Percentiles rank a stretch among this genome's conserved stretches.
These are phyloP conservation scores for Lochmaea crataegi DNA, from an alignment of 2,888 invertebrate species.

Conservation along the genomic window DNA sequence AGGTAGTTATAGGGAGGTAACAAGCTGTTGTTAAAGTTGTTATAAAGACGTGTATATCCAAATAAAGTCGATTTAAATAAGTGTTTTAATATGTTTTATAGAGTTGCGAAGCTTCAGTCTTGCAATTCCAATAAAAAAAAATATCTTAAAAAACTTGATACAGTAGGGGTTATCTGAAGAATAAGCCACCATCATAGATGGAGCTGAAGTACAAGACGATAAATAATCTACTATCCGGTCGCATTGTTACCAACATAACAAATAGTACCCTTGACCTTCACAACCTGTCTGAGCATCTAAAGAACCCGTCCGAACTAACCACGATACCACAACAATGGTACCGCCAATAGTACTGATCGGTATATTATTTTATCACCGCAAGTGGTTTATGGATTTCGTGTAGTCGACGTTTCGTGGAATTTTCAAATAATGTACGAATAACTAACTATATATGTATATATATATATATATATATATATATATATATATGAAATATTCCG, in stretches of 20 bases:
- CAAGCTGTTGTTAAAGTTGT: no score
- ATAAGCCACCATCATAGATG: slow-evolving; percentile 41
- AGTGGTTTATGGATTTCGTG: slow-evolving; percentile 28
- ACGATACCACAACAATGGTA: slow-evolving; percentile 41
- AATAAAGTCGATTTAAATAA: no score
- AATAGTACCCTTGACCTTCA: slow-evolving; percentile 54
- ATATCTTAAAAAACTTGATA: background rate
- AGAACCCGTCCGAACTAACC: slow-evolving; percentile 41
- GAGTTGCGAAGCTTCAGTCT: no score
- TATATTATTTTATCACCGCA: slow-evolving; percentile 45
- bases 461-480: no score
- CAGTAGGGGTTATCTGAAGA: background rate
- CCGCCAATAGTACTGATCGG: slow-evolving; percentile 38
- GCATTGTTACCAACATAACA: slow-evolving; percentile 55
- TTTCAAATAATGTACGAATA: slow-evolving; percentile 1
- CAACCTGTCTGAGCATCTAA: slow-evolving; percentile 54
- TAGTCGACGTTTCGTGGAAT: slow-evolving; percentile 13
- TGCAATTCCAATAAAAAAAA: no score
- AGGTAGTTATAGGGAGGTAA: no score
- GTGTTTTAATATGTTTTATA: no score
- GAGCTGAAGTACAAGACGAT: slow-evolving; percentile 46
- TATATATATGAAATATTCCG: no score
- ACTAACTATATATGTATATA: background rate
- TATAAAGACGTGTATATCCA: no score
- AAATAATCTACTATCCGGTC: slow-evolving; percentile 51